phyloP scores from a whole-genome alignment of 2,888 invertebrate species.

The Gerris lacustris region DNA sequence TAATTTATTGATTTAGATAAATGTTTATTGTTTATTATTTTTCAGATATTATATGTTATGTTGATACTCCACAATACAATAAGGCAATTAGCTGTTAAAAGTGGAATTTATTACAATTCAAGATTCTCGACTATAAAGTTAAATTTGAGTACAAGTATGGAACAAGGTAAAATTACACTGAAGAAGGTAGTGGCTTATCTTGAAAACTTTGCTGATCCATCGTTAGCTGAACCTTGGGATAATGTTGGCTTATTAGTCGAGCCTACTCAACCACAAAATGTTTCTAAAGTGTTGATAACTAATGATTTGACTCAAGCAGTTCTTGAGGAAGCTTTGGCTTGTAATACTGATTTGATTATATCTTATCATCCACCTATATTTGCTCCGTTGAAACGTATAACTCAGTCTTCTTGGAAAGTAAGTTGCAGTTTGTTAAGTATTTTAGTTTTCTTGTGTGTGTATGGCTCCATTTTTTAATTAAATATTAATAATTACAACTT shows the following conservation, averaged over 20 bases:
- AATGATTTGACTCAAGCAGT: slow-evolving; percentile 87
- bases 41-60: too few relatives aligned
- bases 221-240: slow-evolving; percentile 78
- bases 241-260: slow-evolving; percentile 87
- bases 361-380: slow-evolving; percentile 97
- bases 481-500: too few relatives aligned
- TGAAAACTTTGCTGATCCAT: slow-evolving; percentile 55
- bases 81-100: too few relatives aligned
- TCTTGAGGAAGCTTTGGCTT: slow-evolving; percentile 60
- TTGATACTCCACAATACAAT: too few relatives aligned
- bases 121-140: too few relatives aligned
- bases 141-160: not conserved
- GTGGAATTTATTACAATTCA: too few relatives aligned
- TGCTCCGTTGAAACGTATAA: slow-evolving; percentile 63
- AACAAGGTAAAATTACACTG: slow-evolving; percentile 31
- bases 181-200: slow-evolving; percentile 46
- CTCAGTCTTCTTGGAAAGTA: slow-evolving; percentile 54
- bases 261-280: slow-evolving; percentile 47
- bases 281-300: slow-evolving; percentile 64
- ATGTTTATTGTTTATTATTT: too few relatives aligned
- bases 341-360: slow-evolving; percentile 63
- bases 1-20: too few relatives aligned
- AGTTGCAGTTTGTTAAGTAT: slow-evolving; percentile 24
- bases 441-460: not conserved
- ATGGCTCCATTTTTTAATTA: too few relatives aligned